These are phyloP conservation scores for Autographa pulchrina DNA, from an alignment of 2,888 invertebrate species.

Conservation along the genomic window DNA sequence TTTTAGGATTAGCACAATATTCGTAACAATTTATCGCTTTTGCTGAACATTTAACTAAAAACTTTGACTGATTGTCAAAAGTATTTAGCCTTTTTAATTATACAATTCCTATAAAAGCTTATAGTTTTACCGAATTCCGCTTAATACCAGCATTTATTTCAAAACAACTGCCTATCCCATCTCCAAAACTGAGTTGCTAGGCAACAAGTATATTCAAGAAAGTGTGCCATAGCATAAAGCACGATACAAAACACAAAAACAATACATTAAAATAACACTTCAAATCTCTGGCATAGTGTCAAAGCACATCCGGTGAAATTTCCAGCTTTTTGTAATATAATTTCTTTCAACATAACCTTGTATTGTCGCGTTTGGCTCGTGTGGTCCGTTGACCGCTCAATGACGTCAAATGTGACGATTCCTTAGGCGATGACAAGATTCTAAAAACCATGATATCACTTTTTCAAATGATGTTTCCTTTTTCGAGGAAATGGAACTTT, in stretches of 20 bases:
- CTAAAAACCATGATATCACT: constrained; percentile 1
- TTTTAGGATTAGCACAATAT: not conserved
- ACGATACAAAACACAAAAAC: too few relatives aligned
- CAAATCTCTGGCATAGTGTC: not conserved
- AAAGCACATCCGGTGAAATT: constrained; percentile 33
- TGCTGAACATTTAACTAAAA: not conserved
- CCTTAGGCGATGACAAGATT: not conserved
- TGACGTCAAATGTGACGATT: constrained; percentile 12
- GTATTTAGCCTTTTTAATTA: too few relatives aligned
- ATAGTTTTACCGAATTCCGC: too few relatives aligned
- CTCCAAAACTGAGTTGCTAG: too few relatives aligned
- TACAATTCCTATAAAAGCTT: too few relatives aligned
- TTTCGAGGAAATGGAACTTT: not conserved
- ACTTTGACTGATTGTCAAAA: not conserved
- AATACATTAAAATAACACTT: too few relatives aligned
- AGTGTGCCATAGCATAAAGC: too few relatives aligned
- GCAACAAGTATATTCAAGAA: too few relatives aligned
- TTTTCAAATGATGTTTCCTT: not conserved
- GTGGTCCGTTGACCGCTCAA: constrained; percentile 9
- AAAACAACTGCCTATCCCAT: too few relatives aligned
- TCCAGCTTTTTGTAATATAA: constrained; percentile 11
- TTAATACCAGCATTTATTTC: too few relatives aligned
- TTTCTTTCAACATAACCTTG: constrained; percentile 29
- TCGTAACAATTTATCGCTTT: too few relatives aligned
- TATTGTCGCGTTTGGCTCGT: constrained; percentile 4